Base-by-base conservation (phyloP, 2,113 vertebrate genomes). In the Ictalurus furcatus region DNA sequence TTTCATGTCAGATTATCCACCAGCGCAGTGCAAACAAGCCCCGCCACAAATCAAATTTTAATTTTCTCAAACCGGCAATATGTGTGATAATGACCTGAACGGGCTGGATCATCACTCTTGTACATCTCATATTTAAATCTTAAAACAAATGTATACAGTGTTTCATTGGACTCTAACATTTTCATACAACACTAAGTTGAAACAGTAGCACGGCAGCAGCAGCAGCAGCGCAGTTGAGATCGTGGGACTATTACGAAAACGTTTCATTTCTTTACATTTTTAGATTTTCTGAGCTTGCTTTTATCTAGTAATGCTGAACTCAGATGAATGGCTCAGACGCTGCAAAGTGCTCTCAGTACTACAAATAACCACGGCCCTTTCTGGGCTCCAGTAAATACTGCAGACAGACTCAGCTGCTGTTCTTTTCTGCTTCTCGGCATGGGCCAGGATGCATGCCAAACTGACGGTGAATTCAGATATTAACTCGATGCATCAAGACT, bases 31-130 rank as follows among this genome's bases (percentile, higher is more conserved):
- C 87, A 87, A 89, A 90, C 25, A 6, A 73, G 56, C 90, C 90
- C 78, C 73, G 85, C 86, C 89, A 93, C 92, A 92, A 93, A 94
- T 94, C 89, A 92, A 84, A 91, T 88, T 93, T 93, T 92, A 85
- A 92, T 90, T 93, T 90, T 90, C 91, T 89, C 90, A 59, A 28
- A 89, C 85, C 79, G 76, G 88, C 73, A 85, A 91, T 40, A 23
- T 90, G 54, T 88, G 92, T 91, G 89, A 89, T 91, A 93, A 94
- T 91, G 93, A 93, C 90, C 78, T 81, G 63, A 85, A 74, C 37
- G 87, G 87, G 89, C 37, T 91, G 89, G 93, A 90, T 91, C 88
- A 90, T 88, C 85, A 93, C 88, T 88, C 89, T 83, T 92, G 85
- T 89, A 65, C 52, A 79, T 93, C 87, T 88, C 83, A 86, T 74